Evolutionary conservation across 2,888 invertebrate species (phyloP), one percentile per base, ranked within the genome.

Genomic region (Abscondita cerata): DNA sequence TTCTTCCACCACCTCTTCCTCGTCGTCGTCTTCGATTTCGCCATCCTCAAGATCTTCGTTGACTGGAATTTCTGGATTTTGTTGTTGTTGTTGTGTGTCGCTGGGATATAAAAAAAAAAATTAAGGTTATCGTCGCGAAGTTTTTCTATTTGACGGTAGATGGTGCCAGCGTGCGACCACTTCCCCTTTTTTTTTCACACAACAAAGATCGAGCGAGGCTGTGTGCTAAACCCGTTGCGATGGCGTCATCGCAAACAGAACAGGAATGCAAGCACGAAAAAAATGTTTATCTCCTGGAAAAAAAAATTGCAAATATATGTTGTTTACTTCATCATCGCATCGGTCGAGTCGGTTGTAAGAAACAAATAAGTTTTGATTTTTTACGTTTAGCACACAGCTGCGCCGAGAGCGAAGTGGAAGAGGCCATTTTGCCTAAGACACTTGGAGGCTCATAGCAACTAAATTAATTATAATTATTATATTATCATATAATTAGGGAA

Each of bases 11-110:
- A 65, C 58, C 15, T 82, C 82, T 47, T 84, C 86, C 66, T 86
- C 86, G 51, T 86, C 86, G 69, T 87, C 86, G 47, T 87, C 86
- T 67, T 92, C 92, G 70, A 94, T 93, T 80, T 94, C 94, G 48
- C 94, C 94, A 76, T 94, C 94, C 81, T 95, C 94, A 68, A 93
- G 84, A 77, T 93, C 93, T 75, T 89, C 86, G 44, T 81, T 67
- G 11, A 54, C 58, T 13, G 68, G 2, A 13, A 25, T n/a, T n/a
- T n/a, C n/a, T n/a, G n/a, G n/a, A n/a, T n/a, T n/a, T n/a, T n/a
- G n/a, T n/a, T n/a, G n/a, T n/a, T n/a, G n/a, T n/a, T n/a, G n/a
- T n/a, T n/a, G n/a, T n/a, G n/a, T n/a, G n/a, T n/a, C n/a, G n/a
- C n/a, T n/a, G n/a, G n/a, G n/a, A n/a, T n/a, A n/a, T n/a, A n/a